Conservation (phyloP, 2,888 invertebrate genomes). For the Poecilobothrus nobilitatus region DNA sequence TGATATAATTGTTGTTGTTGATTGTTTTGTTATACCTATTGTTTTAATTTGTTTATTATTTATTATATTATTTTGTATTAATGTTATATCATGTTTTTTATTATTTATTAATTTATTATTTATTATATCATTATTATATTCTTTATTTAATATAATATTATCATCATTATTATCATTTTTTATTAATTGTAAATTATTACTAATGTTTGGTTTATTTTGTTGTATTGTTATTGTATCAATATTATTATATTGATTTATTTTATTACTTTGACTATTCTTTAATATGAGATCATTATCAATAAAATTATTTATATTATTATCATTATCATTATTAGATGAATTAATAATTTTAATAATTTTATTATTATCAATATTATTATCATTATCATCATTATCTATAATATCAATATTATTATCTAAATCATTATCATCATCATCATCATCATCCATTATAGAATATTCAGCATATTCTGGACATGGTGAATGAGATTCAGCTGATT, state of each 20-base stretch:
- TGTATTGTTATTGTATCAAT: not conserved
- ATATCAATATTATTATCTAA: slow-evolving; percentile 16
- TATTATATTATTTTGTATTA: not conserved
- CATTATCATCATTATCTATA: slow-evolving; percentile 16
- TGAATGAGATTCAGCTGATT: slow-evolving; percentile 68
- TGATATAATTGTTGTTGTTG: not conserved
- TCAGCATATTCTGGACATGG: slow-evolving; percentile 48
- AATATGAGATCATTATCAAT: not conserved
- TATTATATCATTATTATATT: not conserved
- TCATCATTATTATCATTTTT: not conserved
- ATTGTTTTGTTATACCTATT: too few species aligned
- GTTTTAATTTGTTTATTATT: not conserved
- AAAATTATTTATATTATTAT: not conserved
- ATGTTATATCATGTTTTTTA: not conserved
- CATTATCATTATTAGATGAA: slow-evolving; percentile 11
- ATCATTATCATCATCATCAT: not conserved
- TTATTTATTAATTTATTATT: too few species aligned
- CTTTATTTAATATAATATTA: not conserved
- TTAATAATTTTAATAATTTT: too few species aligned
- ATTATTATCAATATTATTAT: slow-evolving; percentile 7
- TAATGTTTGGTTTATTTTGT: not conserved
- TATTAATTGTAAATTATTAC: not conserved
- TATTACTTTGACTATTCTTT: not conserved
- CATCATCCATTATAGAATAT: not conserved
- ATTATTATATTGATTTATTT: not conserved